Evolutionary conservation across 2,113 vertebrate genomes (phyloP).

Genomic region (Glaucidium brasilianum): DNA sequence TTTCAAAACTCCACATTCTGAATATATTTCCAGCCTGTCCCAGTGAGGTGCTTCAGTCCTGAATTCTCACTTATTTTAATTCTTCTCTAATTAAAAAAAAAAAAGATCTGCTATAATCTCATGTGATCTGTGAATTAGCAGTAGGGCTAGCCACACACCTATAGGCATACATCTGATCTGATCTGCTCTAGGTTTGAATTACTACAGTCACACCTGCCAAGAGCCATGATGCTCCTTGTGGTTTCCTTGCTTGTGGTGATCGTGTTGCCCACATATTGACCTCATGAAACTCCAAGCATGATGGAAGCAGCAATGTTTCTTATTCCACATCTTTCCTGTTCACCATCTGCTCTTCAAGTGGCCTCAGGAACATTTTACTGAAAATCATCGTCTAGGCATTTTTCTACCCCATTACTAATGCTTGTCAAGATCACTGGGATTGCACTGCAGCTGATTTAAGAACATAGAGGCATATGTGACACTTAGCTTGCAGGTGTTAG

Average conservation of each 20-base stretch:
- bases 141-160: neutral
- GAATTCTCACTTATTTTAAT: neutral
- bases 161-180: neutral
- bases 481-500: neutral
- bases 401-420: neutral
- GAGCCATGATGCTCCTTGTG: neutral
- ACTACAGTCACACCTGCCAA: neutral
- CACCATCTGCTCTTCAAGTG: neutral
- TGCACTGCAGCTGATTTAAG: neutral
- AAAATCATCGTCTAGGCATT: neutral
- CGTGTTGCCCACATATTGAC: neutral
- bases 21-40: neutral
- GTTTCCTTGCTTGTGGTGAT: neutral
- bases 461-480: rapidly evolving
- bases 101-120: neutral
- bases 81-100: neutral
- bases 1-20: neutral
- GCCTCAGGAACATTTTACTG: neutral
- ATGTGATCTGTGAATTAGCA: neutral
- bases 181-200: rapidly evolving
- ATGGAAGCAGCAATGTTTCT: neutral
- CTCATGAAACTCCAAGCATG: neutral
- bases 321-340: neutral
- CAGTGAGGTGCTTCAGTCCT: neutral
- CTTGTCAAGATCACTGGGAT: neutral